A percentile compares a stretch with the other conserved stretches of the same genome.
Evolutionary conservation across 2,113 vertebrate species (phyloP).

Genomic region (Thalassoma bifasciatum): DNA sequence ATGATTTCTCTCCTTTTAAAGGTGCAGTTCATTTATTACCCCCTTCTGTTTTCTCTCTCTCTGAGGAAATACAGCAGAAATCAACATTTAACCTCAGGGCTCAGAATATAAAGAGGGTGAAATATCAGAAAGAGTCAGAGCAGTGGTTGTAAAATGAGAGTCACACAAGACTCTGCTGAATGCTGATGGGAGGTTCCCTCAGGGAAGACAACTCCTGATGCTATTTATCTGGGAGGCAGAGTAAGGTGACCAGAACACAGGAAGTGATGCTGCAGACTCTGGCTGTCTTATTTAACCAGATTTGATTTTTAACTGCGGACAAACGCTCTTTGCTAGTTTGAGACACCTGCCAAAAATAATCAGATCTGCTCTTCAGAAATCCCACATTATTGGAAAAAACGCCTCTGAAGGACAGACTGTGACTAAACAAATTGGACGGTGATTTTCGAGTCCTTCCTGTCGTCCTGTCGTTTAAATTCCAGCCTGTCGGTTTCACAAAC

Average conservation of each 20-base stretch:
- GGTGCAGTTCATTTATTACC: too few species aligned
- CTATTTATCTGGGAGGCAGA: conserved; percentile 25
- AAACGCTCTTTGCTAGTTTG: background rate
- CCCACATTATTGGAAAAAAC: background rate
- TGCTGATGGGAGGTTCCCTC: conserved; percentile 24
- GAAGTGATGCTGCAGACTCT: background rate
- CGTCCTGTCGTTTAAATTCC: background rate
- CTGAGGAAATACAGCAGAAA: too few species aligned
- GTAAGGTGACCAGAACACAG: conserved; percentile 2
- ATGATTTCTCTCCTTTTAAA: too few species aligned
- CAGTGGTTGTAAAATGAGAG: conserved; percentile 13
- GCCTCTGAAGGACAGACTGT: background rate
- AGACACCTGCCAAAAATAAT: background rate
- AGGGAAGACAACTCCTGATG: conserved; percentile 18
- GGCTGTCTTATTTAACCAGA: background rate
- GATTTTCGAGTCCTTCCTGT: background rate
- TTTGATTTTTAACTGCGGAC: background rate
- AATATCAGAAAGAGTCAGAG: background rate
- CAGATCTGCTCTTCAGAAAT: background rate
- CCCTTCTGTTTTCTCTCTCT: too few species aligned
- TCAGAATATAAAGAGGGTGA: background rate
- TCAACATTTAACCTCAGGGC: too few species aligned
- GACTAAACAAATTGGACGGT: background rate
- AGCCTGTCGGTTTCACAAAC: background rate
- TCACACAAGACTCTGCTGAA: conserved; percentile 17